Evolutionary conservation across 2,888 invertebrate genomes (phyloP), one percentile per base, ranked within the genome.

Genomic region (Sesia bembeciformis): DNA sequence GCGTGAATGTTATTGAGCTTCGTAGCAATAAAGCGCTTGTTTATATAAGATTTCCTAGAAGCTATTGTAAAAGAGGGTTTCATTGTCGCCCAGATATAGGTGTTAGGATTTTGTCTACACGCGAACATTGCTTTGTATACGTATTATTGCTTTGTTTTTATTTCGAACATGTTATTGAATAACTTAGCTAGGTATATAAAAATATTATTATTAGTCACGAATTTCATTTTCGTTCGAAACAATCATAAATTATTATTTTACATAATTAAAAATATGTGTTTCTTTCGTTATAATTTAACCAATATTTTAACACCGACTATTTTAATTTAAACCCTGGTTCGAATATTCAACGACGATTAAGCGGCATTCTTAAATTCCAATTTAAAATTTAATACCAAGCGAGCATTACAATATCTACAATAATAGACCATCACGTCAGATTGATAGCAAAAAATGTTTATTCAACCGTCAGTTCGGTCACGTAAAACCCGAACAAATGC

Each of bases 31-130:
- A 58, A 55, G 53, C 52, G 66, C 67, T 71, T 67, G 65, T 72
- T 74, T 23, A 23, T 23, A 70, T 78, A 80, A 74, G 81, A 82
- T 71, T 84, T 85, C 83, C 72, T 70, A 70, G 71, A 66, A 70
- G 65, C 64, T 64, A 66, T 72, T 69, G 67, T 68, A 60, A 60
- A 71, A 51, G 51, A 53, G 54, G 80, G 76, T 76, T 81, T 81
- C 74, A 71, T 73, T 73, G 74, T 71, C 68, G 69, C 68, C 71
- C 75, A 74, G 71, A 69, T 74, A 67, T 52, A 64, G 56, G 50
- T 49, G 42, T 53, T 63, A 62, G 66, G 66, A 62, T 66, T 69
- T 64, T 62, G 67, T 68, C 62, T 65, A 63, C 70, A 72, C 65
- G 70, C 68, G 56, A 69, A 50, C 50, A 7, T 53, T 51, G 51